A percentile compares a stretch with the other conserved stretches of the same genome.
These are phyloP conservation scores for Nasonia oneida DNA, from an alignment of 2,888 invertebrate genomes.

Conservation along the genomic window DNA sequence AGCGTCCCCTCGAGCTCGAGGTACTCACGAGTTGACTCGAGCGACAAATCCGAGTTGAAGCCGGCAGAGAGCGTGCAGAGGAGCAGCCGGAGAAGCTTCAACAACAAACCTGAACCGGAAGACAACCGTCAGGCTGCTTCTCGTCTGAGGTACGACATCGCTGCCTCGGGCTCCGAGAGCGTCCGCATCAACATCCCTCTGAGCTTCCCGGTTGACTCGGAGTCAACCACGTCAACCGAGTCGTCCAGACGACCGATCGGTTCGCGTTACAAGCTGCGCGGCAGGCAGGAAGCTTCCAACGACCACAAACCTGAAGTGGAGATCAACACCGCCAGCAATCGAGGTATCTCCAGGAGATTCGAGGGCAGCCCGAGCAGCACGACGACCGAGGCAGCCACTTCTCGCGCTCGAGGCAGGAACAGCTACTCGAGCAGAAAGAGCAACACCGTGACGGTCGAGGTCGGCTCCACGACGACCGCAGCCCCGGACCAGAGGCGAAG, in stretches of 20 bases:
- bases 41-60: not conserved
- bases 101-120: not conserved
- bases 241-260: conserved; percentile 12
- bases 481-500: conserved; percentile 21
- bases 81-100: conserved; percentile 1
- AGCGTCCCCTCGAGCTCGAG: conserved; percentile 59
- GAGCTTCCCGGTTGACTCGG: not conserved
- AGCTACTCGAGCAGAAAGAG: conserved; percentile 22
- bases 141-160: conserved; percentile 37
- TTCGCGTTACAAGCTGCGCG: conserved; percentile 21
- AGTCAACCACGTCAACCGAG: not conserved
- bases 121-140: conserved; percentile 7
- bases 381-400: conserved; percentile 37
- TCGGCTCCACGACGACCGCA: not conserved
- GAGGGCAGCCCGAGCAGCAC: not conserved
- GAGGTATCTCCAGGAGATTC: conserved; percentile 54
- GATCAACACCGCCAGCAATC: conserved; percentile 58
- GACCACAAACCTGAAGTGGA: conserved; percentile 18
- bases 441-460: not conserved
- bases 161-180: conserved; percentile 68
- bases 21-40: conserved; percentile 46
- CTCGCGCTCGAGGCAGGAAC: conserved; percentile 13
- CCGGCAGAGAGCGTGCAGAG: not conserved
- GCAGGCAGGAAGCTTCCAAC: not conserved
- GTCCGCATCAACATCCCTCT: conserved; percentile 70